Evolutionary conservation across 2,888 invertebrate genomes (phyloP).

Genomic region (Spodoptera exigua): DNA sequence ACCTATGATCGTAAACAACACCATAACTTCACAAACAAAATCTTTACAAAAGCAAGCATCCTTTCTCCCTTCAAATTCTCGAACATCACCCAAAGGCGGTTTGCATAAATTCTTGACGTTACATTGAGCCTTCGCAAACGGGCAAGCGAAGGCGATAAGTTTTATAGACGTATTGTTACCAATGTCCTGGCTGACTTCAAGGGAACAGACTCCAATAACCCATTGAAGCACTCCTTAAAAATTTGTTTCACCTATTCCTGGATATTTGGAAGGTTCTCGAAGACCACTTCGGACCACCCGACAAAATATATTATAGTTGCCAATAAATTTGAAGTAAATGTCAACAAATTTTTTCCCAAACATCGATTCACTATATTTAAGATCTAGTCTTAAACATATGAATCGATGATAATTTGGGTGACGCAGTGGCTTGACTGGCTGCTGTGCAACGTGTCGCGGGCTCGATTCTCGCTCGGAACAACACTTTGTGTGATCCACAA

Average conservation of each 20-base stretch:
- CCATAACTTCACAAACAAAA: too few species aligned
- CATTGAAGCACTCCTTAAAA: constrained; percentile 69
- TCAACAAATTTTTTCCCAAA: too few species aligned
- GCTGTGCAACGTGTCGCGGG: too few species aligned
- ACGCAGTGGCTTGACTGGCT: too few species aligned
- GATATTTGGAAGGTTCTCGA: constrained; percentile 66
- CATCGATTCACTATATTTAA: too few species aligned
- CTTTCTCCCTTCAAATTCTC: constrained; percentile 38
- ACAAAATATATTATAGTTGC: constrained; percentile 69
- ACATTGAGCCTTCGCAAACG: constrained; percentile 65
- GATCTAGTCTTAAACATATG: too few species aligned
- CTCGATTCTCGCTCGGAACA: too few species aligned
- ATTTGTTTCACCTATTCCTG: constrained; percentile 81
- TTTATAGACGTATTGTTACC: constrained; percentile 85
- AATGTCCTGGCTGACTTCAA: constrained; percentile 54
- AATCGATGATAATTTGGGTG: too few species aligned
- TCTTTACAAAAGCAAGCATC: constrained; percentile 32
- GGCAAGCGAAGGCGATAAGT: constrained; percentile 72
- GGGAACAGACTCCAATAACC: constrained; percentile 68
- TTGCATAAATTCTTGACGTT: constrained; percentile 58
- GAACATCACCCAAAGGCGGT: constrained; percentile 52
- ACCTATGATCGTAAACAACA: too few species aligned
- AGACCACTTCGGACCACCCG: constrained; percentile 72
- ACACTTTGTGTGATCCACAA: too few species aligned
- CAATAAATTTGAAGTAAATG: constrained; percentile 64